These are phyloP conservation scores for Symphodus melops DNA, from an alignment of 2,113 vertebrate genomes.

Conservation along the genomic window DNA sequence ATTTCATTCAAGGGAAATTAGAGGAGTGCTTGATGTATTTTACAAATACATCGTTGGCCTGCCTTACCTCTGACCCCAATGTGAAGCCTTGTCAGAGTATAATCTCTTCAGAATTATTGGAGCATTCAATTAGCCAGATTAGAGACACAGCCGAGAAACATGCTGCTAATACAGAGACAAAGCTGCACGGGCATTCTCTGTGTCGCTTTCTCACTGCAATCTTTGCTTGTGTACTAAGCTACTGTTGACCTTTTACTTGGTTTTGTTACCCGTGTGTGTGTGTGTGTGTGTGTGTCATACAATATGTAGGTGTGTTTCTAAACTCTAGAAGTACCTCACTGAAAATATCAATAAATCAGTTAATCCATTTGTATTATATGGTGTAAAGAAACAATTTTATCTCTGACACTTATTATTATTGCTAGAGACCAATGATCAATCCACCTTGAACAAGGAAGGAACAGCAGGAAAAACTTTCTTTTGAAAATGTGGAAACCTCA, in stretches of 20 bases:
- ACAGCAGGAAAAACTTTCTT: too few species aligned
- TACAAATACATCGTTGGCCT: constrained; percentile 86
- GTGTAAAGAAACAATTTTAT: too few species aligned
- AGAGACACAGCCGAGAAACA: constrained; percentile 76
- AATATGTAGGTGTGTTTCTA: too few species aligned
- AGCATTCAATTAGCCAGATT: constrained; percentile 84
- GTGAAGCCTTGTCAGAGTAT: constrained; percentile 78
- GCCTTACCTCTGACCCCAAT: constrained; percentile 82
- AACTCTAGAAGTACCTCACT: too few species aligned
- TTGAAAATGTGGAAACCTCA: too few species aligned
- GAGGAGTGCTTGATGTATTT: constrained; percentile 83
- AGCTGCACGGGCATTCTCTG: constrained; percentile 12
- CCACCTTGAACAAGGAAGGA: too few species aligned
- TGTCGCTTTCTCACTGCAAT: background rate
- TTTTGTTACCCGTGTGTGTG: constrained; percentile 7
- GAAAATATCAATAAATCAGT: too few species aligned
- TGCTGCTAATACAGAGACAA: constrained; percentile 62
- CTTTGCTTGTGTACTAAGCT: background rate
- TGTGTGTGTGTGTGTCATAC: too few species aligned
- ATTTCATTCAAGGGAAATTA: constrained; percentile 86
- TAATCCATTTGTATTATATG: too few species aligned
- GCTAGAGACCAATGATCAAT: too few species aligned
- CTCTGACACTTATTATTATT: too few species aligned
- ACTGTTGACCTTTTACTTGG: constrained; percentile 10
- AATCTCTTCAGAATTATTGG: constrained; percentile 84